These are phyloP conservation scores for Tipula confusa DNA, from an alignment of 2,888 invertebrate species.

Conservation along the genomic window DNA sequence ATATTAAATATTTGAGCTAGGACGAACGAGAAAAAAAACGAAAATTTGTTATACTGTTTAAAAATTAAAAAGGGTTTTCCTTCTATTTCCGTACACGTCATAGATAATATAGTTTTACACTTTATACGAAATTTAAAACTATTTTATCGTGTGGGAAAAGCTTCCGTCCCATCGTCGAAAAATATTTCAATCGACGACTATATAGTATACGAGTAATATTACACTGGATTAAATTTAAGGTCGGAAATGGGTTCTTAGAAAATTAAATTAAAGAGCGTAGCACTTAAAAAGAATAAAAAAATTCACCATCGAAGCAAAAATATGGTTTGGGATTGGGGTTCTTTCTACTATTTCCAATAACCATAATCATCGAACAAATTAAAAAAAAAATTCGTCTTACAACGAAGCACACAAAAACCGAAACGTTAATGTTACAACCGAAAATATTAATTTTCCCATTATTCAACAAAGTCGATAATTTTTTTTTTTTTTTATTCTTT, in stretches of 20 bases:
- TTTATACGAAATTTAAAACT: background rate
- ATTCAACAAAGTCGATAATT: background rate
- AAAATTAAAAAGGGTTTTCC: constrained; percentile 1
- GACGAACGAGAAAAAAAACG: background rate
- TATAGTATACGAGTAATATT: too few relatives aligned
- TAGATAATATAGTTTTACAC: too few relatives aligned
- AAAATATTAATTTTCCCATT: background rate
- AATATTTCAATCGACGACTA: background rate
- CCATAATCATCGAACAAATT: background rate
- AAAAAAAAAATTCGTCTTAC: background rate
- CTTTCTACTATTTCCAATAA: background rate
- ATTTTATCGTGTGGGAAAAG: background rate
- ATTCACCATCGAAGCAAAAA: background rate
- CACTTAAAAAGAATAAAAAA: background rate
- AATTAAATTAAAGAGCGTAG: background rate
- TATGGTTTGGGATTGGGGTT: background rate
- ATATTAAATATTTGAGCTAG: background rate
- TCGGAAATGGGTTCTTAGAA: background rate
- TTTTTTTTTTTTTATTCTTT: background rate
- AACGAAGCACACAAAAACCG: background rate
- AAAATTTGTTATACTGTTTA: background rate
- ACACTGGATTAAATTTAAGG: background rate
- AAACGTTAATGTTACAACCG: background rate
- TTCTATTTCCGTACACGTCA: background rate
- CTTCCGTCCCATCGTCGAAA: background rate